Conservation (phyloP, 1,140 invertebrate genomes). For the Papilio dardanus region DNA sequence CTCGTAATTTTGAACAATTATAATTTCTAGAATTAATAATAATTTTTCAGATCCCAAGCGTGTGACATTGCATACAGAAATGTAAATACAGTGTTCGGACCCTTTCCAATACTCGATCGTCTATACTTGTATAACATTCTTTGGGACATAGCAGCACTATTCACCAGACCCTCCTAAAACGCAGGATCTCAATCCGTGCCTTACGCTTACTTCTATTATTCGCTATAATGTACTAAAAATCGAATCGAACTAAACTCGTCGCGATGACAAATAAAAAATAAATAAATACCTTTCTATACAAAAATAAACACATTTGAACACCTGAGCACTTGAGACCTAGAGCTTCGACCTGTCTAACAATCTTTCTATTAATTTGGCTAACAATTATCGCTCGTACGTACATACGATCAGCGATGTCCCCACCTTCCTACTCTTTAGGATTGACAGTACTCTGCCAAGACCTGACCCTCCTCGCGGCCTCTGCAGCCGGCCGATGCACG, state of each 20-base stretch:
- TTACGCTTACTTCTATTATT: conserved; percentile 70
- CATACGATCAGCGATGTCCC: background rate
- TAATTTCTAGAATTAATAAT: conserved; percentile 37
- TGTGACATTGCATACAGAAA: conserved; percentile 48
- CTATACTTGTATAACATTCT: conserved; percentile 77
- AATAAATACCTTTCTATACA: conserved; percentile 81
- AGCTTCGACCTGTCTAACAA: conserved; percentile 42
- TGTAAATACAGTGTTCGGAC: conserved; percentile 47
- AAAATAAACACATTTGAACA: conserved; percentile 64
- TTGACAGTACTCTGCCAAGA: background rate
- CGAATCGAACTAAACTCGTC: conserved; percentile 66
- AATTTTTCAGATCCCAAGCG: conserved; percentile 58
- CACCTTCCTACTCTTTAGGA: background rate
- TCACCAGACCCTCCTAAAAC: conserved; percentile 78
- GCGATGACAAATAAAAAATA: conserved; percentile 65
- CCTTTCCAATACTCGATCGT: conserved; percentile 55
- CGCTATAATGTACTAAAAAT: conserved; percentile 68
- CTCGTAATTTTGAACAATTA: background rate
- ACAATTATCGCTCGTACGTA: background rate
- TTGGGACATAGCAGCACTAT: conserved; percentile 78
- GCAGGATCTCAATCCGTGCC: conserved; percentile 75
- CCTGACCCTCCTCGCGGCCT: background rate
- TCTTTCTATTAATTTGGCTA: conserved; percentile 12
- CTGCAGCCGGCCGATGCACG: background rate
- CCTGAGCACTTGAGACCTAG: conserved; percentile 68